phyloP scores from a whole-genome alignment of 2,888 invertebrate genomes.

The Ecliptopera silaceata region DNA sequence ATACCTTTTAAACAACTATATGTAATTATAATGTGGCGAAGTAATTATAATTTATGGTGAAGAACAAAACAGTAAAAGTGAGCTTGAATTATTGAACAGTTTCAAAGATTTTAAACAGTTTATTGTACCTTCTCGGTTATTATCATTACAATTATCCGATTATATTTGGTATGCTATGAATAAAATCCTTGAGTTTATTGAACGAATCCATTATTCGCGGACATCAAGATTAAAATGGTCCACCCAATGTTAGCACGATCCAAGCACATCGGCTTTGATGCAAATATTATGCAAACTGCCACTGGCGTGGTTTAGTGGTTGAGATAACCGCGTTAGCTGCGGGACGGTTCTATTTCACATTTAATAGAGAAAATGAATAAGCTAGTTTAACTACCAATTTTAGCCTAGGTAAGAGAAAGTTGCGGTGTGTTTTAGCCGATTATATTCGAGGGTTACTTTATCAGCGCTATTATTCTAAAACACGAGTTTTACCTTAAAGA shows the following conservation, averaged over 20 bases:
- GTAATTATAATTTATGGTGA: slow-evolving; percentile 15
- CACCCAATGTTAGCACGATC: slow-evolving; percentile 34
- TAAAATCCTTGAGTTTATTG: too few relatives aligned
- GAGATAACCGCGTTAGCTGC: slow-evolving; percentile 40
- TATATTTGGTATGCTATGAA: slow-evolving; percentile 10
- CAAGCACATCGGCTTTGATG: slow-evolving; percentile 49
- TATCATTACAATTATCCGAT: background rate
- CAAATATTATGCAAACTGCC: slow-evolving; percentile 59
- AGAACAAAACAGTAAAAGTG: slow-evolving; percentile 19
- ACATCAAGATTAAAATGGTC: slow-evolving; percentile 27
- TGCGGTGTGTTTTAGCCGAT: background rate
- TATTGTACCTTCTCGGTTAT: too few relatives aligned
- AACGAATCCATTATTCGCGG: slow-evolving; percentile 19
- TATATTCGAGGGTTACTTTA: background rate
- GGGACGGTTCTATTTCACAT: slow-evolving; percentile 27
- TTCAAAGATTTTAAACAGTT: too few relatives aligned
- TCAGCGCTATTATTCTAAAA: background rate
- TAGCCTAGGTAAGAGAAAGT: slow-evolving; percentile 2
- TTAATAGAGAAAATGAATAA: slow-evolving; percentile 24
- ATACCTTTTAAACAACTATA: background rate
- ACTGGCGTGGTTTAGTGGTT: slow-evolving; percentile 42
- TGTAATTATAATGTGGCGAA: slow-evolving; percentile 1
- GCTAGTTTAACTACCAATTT: slow-evolving; percentile 14
- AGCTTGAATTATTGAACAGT: too few relatives aligned
- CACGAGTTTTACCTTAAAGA: slow-evolving; percentile 83